Percentiles rank a stretch among this genome's conserved stretches.
phyloP scores from a whole-genome alignment of 2,888 invertebrate genomes.

The Scaptomyza cyrtandrae region DNA sequence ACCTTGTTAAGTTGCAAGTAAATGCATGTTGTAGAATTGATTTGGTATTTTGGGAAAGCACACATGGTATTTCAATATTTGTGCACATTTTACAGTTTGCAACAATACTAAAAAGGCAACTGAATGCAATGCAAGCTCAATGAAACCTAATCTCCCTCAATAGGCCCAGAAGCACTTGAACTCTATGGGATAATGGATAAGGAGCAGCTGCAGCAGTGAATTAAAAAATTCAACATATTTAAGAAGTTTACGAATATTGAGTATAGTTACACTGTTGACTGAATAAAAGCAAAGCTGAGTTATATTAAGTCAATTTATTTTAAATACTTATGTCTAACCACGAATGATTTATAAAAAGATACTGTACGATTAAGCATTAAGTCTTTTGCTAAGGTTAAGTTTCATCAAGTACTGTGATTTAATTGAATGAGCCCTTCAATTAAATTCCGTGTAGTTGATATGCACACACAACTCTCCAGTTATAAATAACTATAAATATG shows the following conservation, averaged over 20 bases:
- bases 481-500: neutral
- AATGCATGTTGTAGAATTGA: constrained; percentile 13
- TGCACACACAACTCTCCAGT: constrained; percentile 25
- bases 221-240: constrained; percentile 7
- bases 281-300: constrained; percentile 71
- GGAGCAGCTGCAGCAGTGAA: constrained; percentile 6
- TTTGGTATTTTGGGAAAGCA: constrained; percentile 14
- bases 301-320: constrained; percentile 41
- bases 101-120: constrained; percentile 56
- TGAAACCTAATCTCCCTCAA: constrained; percentile 23
- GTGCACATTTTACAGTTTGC: constrained; percentile 66
- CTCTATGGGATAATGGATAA: constrained; percentile 19
- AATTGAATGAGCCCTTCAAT: constrained; percentile 79
- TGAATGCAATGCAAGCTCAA: constrained; percentile 27
- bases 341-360: neutral
- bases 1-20: constrained; percentile 9
- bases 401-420: constrained; percentile 67
- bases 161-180: constrained; percentile 42
- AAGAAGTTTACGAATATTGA: constrained; percentile 30
- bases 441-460: constrained; percentile 70
- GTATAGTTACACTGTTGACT: constrained; percentile 57
- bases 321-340: constrained; percentile 7
- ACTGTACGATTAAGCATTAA: neutral
- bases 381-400: neutral
- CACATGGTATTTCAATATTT: constrained; percentile 42